Conservation (phyloP, 2,113 vertebrate genomes). For the Meleagris gallopavo region DNA sequence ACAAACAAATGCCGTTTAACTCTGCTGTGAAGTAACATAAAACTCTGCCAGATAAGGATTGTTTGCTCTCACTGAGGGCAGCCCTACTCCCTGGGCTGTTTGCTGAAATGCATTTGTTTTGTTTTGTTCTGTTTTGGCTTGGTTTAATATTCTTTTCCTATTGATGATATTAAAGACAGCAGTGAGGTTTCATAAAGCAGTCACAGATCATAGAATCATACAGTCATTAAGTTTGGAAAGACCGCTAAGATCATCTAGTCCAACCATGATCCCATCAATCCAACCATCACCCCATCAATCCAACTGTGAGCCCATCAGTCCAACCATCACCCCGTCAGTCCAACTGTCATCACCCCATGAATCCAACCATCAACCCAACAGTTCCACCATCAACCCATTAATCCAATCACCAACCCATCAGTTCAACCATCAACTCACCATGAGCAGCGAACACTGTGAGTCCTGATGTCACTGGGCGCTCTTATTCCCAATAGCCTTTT, state of each 20-base stretch:
- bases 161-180: not conserved
- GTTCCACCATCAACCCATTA: too few relatives aligned
- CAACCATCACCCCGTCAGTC: too few relatives aligned
- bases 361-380: too few relatives aligned
- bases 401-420: too few relatives aligned
- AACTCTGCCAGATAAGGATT: conserved; percentile 40
- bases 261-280: too few relatives aligned
- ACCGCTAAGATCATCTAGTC: too few relatives aligned
- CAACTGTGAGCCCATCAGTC: too few relatives aligned
- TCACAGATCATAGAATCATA: too few relatives aligned
- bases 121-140: not conserved
- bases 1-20: conserved; percentile 45
- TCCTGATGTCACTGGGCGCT: not conserved
- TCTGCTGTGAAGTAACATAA: conserved; percentile 19
- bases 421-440: too few relatives aligned
- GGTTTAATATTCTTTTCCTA: not conserved
- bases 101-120: conserved; percentile 39
- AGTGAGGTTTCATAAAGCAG: not conserved
- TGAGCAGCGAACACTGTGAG: not conserved
- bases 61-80: conserved; percentile 51
- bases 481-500: not conserved
- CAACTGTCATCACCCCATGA: too few relatives aligned
- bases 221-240: too few relatives aligned
- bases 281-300: too few relatives aligned
- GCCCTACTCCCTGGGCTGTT: conserved; percentile 20